Base-by-base conservation (phyloP, 2,888 invertebrate species). In the Trichopria drosophilae region DNA sequence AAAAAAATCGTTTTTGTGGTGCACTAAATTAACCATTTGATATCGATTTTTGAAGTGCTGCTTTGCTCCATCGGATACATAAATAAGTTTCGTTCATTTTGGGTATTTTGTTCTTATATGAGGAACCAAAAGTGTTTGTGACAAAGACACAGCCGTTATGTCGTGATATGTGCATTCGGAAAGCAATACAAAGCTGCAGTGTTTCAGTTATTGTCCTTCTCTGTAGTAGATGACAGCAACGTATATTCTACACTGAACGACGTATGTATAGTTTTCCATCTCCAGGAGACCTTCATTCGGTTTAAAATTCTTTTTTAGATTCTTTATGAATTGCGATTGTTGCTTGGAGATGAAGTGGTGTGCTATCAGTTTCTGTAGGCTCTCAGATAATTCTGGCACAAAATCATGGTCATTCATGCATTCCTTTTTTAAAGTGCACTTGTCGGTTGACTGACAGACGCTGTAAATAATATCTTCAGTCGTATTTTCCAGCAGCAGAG, bases 211-310 rank as follows among this genome's bases (percentile, higher is more conserved):
- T 12, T 42, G 16, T 6, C 23, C 39, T 3, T 34, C 29, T 43
- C 39, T 47, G 26, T 53, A 60, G 45, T 60, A 59, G 32, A 51
- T 36, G 7, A 58, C 49, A 10, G 49, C 39, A 10, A 60, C 35
- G 39, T 39, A 40, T 28, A 62, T 29, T 4, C 56, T 55, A 6
- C 51, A 51, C 26, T 57, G 55, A 16, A 23, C 39, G 22, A 51
- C 34, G 23, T 32, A 35, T 19, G 47, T 23, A 32, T 32, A 47
- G 22, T 47, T 47, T 40, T 47, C 39, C 7, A 18, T 16, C n/a
- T 44, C 39, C 3, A 51, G 16, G 23, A 51, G 24, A 28, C 43
- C 44, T 39, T 44, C 44, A 9, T 20, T 22, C 12, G 31, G 32
- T 39, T 16, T 18, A 20, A 44, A 28, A 29, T 44, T 44, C 5